Percentiles rank a stretch among this genome's conserved stretches.
These are phyloP conservation scores for Chromoteleia sp. DNA, from an alignment of 2,888 invertebrate species.

Conservation along the genomic window DNA sequence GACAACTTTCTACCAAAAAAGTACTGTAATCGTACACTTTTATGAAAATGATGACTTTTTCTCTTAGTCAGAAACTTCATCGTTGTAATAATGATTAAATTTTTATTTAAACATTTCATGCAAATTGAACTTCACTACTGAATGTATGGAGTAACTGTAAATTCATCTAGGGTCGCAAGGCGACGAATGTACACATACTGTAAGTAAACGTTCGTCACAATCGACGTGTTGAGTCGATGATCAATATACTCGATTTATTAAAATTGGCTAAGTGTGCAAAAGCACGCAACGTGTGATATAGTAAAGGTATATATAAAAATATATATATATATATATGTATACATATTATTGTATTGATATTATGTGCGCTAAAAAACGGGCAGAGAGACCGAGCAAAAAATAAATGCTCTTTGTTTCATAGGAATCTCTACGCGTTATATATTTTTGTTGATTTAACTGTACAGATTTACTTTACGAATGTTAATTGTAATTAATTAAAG, in stretches of 20 bases:
- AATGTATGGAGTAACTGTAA: too few species aligned
- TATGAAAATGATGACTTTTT: too few species aligned
- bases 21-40: too few species aligned
- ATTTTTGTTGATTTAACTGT: conserved; percentile 76
- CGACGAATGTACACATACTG: conserved; percentile 75
- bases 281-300: conserved; percentile 76
- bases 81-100: too few species aligned
- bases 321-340: conserved; percentile 64
- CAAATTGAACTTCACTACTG: too few species aligned
- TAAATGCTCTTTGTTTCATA: conserved; percentile 47
- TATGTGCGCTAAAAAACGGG: conserved; percentile 55
- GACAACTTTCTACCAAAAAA: too few species aligned
- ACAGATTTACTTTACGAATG: conserved; percentile 77
- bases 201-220: conserved; percentile 73
- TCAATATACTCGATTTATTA: conserved; percentile 72
- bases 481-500: conserved; percentile 72
- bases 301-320: conserved; percentile 72
- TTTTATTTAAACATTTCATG: too few species aligned
- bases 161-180: conserved; percentile 33
- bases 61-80: too few species aligned
- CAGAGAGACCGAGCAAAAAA: conserved; percentile 25
- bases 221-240: conserved; percentile 66
- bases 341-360: conserved; percentile 53
- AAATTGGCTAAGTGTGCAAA: conserved; percentile 69
- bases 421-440: conserved; percentile 70